phyloP scores from a whole-genome alignment of 1,140 invertebrate genomes.

The Microplitis demolitor region DNA sequence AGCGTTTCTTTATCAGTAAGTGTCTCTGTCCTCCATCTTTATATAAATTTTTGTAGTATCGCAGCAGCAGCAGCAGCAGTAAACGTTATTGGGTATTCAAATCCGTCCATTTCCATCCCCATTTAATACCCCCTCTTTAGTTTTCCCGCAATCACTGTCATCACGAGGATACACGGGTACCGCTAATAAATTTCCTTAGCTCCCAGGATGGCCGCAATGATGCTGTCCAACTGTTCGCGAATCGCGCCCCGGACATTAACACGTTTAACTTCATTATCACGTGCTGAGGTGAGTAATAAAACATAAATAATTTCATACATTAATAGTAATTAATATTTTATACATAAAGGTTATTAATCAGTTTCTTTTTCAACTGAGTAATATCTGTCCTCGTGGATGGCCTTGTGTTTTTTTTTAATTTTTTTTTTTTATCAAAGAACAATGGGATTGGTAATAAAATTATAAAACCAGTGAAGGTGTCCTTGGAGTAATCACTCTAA shows the following conservation, averaged over 20 bases:
- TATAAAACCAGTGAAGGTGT: background rate
- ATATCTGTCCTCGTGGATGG: background rate
- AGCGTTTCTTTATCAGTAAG: too few species aligned
- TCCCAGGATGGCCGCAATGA: slow-evolving; percentile 50
- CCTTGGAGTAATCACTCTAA: background rate
- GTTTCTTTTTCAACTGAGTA: background rate
- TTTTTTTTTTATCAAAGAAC: background rate
- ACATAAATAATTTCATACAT: background rate
- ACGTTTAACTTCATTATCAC: slow-evolving; percentile 46
- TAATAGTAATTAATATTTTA: too few species aligned
- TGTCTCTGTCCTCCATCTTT: too few species aligned
- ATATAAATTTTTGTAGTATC: too few species aligned
- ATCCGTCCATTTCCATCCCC: background rate
- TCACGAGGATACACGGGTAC: slow-evolving; percentile 21
- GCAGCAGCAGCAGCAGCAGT: too few species aligned
- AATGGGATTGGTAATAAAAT: background rate
- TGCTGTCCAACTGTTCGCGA: slow-evolving; percentile 58
- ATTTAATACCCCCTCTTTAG: background rate
- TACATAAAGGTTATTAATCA: background rate
- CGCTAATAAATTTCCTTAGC: background rate
- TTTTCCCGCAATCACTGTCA: slow-evolving; percentile 22
- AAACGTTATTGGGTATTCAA: background rate
- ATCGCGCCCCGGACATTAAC: slow-evolving; percentile 50
- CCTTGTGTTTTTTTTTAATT: background rate
- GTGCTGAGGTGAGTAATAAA: slow-evolving; percentile 47